Percentiles rank a stretch among this genome's conserved stretches.
Evolutionary conservation across 2,113 vertebrate genomes (phyloP).

Genomic region (Grantiella picta): DNA sequence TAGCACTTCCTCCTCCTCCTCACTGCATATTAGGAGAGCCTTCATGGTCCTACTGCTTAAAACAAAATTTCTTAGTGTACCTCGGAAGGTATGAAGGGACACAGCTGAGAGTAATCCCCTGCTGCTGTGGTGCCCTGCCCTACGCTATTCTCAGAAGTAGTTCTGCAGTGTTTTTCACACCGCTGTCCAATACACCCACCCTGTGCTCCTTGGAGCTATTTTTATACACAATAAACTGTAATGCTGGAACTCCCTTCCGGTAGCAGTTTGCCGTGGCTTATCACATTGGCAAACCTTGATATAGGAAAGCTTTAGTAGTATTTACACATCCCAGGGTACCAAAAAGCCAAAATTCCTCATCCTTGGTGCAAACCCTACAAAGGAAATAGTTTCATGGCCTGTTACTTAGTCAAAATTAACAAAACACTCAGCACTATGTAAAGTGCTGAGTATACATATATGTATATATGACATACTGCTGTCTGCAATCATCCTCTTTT

Average conservation of each 20-base stretch:
- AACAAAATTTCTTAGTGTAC: background rate
- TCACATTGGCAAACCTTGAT: background rate
- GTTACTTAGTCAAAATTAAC: background rate
- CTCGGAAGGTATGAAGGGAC: background rate
- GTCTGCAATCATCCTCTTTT: background rate
- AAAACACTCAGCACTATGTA: background rate
- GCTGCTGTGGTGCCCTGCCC: background rate
- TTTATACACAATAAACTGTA: background rate
- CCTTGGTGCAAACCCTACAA: background rate
- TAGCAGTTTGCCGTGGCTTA: background rate
- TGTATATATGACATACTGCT: background rate
- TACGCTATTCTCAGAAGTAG: background rate
- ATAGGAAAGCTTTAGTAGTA: background rate
- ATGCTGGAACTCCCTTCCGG: background rate
- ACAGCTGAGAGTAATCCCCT: background rate
- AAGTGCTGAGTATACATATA: background rate
- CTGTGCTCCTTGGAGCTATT: background rate
- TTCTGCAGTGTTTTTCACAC: background rate
- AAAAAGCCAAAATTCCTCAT: background rate
- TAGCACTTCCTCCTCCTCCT: background rate
- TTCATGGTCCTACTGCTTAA: background rate
- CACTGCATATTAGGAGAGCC: background rate
- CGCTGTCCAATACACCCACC: background rate
- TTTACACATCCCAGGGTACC: background rate
- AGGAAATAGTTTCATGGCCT: background rate